Percentiles rank a stretch among this genome's conserved stretches.
phyloP scores from a whole-genome alignment of 2,888 invertebrate genomes.

The Melanophora roralis region DNA sequence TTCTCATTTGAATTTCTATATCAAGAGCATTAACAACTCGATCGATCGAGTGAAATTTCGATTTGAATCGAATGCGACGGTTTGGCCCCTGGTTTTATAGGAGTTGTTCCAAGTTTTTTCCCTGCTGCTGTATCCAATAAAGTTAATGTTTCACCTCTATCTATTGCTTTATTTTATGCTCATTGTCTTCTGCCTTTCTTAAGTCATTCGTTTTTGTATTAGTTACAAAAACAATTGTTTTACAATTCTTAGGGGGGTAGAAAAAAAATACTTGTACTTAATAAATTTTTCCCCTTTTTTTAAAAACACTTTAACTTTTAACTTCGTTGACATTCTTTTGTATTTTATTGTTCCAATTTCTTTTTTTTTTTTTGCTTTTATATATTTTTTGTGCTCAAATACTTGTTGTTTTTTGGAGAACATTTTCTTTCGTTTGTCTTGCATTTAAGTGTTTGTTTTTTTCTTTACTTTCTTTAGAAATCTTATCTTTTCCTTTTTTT shows the following conservation, averaged over 20 bases:
- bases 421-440: slow-evolving; percentile 2
- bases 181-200: not conserved
- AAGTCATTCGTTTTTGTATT: not conserved
- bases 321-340: not conserved
- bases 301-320: not conserved
- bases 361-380: slow-evolving; percentile 3
- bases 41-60: no score
- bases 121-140: not conserved
- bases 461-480: not conserved
- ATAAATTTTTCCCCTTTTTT: not conserved
- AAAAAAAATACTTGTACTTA: slow-evolving; percentile 25
- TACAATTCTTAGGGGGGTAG: slow-evolving; percentile 26
- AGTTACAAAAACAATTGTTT: slow-evolving; percentile 1
- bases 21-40: no score
- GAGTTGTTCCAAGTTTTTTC: no score
- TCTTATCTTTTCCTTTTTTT: not conserved
- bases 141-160: not conserved
- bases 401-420: not conserved
- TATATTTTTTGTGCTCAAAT: not conserved
- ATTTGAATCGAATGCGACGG: no score
- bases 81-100: no score
- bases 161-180: not conserved
- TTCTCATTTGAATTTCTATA: no score
- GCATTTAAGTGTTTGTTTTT: slow-evolving; percentile 12
- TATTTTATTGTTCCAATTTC: not conserved